Evolutionary conservation across 2,113 vertebrate genomes (phyloP).

Genomic region (Poeciliopsis prolifica): DNA sequence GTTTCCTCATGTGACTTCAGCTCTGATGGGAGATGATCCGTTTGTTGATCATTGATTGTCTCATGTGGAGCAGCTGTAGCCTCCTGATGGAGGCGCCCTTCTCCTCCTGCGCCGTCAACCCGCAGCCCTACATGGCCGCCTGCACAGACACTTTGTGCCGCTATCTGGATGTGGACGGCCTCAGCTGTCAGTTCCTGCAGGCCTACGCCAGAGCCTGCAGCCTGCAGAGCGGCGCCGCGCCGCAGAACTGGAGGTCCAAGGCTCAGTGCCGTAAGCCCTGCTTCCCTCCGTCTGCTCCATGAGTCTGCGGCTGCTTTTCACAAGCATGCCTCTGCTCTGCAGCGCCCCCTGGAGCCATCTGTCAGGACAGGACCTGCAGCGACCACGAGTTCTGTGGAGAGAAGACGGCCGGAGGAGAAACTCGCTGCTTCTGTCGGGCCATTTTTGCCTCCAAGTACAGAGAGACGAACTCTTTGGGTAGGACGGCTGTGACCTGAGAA

Average conservation of each 20-base stretch:
- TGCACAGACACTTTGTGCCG: slow-evolving; percentile 6
- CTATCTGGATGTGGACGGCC: background rate
- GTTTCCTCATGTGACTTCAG: background rate
- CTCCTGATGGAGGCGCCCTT: slow-evolving; percentile 8
- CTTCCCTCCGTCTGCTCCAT: background rate
- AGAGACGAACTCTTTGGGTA: slow-evolving; percentile 10
- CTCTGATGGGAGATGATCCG: background rate
- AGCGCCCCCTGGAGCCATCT: slow-evolving; percentile 4
- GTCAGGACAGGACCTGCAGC: slow-evolving; percentile 36
- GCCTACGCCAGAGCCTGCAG: slow-evolving; percentile 20
- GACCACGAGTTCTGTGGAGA: slow-evolving; percentile 44
- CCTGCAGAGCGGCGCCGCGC: background rate
- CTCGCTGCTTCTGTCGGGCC: slow-evolving; percentile 37
- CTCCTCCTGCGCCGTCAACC: background rate
- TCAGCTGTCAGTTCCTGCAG: slow-evolving; percentile 18
- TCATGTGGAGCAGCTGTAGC: slow-evolving; percentile 7
- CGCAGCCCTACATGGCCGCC: slow-evolving; percentile 1
- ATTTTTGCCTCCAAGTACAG: slow-evolving; percentile 31
- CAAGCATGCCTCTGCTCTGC: background rate
- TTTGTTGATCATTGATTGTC: background rate
- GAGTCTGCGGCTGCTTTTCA: background rate
- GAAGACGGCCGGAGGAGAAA: background rate
- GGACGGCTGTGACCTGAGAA: background rate
- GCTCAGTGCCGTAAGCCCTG: slow-evolving; percentile 27
- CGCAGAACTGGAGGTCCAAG: slow-evolving; percentile 5